Base-by-base conservation (phyloP, 2,888 invertebrate genomes). In the Yponomeuta malinellus region DNA sequence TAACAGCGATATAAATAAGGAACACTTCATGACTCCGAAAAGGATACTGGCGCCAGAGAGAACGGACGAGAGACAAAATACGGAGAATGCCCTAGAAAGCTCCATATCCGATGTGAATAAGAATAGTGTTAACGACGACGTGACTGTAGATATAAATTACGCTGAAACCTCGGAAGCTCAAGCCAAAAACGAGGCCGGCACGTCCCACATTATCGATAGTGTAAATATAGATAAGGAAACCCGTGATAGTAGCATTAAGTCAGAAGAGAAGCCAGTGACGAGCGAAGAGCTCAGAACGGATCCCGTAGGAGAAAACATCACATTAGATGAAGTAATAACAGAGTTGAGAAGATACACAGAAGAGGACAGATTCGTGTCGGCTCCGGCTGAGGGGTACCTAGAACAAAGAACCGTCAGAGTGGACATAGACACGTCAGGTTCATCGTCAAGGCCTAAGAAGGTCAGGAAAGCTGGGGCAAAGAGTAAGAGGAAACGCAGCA, bases 21-120 rank as follows among this genome's bases (percentile, higher is more conserved):
- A 82, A 69, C 84, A 87, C 72, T 90, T 84, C 74, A 88, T 89
- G 83, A 83, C 87, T 81, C 88, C 88, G 75, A 92, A 91, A 83
- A 87, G 89, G 82, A 89, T 89, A 78, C 76, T 90, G 73, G 86
- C 68, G 1, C 70, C 85, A 64, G 81, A 82, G 8, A 78, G 73
- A 10, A 77, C 75, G 72, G 78, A 81, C 0, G 79, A 78, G 48
- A 59, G 37, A 67, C 67, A 67, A 43, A 67, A 59, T 15, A 75
- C 75, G 64, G 75, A 77, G 66, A 81, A 81, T 68, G 74, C 78
- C 68, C 73, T 90, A 81, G 88, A 89, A 76, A 85, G 85, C 79
- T 87, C 89, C 71, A 89, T 89, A 75, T 85, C 86, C 31, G 83
- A 70, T 74, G 79, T 76, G 71, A 79, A 80, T 69, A 43, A 43